Evolutionary conservation across 2,888 invertebrate species (phyloP), one percentile per base, ranked within the genome.

Genomic region (Entomobrya multifasciata): DNA sequence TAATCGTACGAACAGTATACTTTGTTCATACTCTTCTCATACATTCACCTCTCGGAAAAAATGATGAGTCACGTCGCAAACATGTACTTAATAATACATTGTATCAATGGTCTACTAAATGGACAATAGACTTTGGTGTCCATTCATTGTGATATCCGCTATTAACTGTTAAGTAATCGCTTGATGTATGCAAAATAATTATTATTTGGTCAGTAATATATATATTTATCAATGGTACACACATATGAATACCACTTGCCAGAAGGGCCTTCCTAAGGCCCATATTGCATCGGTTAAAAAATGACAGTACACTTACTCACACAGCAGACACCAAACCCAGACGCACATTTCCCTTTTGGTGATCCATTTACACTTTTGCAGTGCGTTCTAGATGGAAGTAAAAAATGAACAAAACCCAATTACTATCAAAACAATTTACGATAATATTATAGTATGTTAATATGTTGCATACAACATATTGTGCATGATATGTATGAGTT

Each of bases 281-380:
- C 36, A 72, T 27, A 79, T 52, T 4, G 62, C 49, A 25, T 25
- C 13, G 8, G n/a, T n/a, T n/a, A n/a, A n/a, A 25, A n/a, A 20
- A 60, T 65, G n/a, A 27, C 25, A 25, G 8, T 22, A 1, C 11
- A 82, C 87, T 76, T 83, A 87, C 87, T 25, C 6, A 87, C 74
- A 13, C 87, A 87, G 36, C 87, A 87, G 52, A 87, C 87, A 8
- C 87, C 87, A 83, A 83, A 83, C 47, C 83, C 87, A 36, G 87
- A 87, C 6, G 78, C 83, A 79, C 87, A 87, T n/a, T 25, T 83
- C 25, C 83, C 82, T 60, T 83, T 82, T 25, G 83, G 60, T 44
- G 44, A 62, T 78, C 87, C 87, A 62, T 83, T 78, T 62, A 72
- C 70, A 11, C 52, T 47, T 47, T 25, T 70, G 74, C 87, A 87